phyloP scores from a whole-genome alignment of 2,797 vertebrate genomes.

The Bradypus variegatus region DNA sequence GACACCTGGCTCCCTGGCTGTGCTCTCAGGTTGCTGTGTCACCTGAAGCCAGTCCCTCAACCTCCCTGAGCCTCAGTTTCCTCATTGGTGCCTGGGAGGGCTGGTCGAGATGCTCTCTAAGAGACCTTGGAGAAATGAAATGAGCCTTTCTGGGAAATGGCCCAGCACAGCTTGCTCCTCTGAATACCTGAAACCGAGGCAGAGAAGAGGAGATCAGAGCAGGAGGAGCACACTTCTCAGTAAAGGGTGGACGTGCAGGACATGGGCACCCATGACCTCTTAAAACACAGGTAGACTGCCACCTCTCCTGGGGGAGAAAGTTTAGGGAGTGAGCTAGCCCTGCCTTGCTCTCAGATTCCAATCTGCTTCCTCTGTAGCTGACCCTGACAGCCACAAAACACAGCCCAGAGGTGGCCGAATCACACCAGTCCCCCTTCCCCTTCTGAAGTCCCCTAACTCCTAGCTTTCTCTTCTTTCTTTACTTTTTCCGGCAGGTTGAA shows the following conservation, averaged over 20 bases:
- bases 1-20: background rate
- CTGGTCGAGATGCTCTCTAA: background rate
- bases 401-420: background rate
- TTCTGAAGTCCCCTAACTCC: background rate
- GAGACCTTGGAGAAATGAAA: background rate
- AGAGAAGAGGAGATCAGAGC: background rate
- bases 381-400: background rate
- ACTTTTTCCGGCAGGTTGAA: background rate
- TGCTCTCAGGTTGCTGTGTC: background rate
- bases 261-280: background rate
- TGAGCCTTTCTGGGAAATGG: background rate
- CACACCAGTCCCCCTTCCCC: background rate
- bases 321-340: background rate
- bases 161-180: background rate
- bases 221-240: background rate
- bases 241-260: background rate
- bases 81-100: background rate
- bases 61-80: background rate
- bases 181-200: background rate
- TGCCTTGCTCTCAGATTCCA: background rate
- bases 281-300: too few relatives aligned
- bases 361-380: background rate
- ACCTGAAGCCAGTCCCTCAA: background rate
- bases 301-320: too few relatives aligned
- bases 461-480: background rate